A percentile compares a stretch with the other conserved stretches of the same genome.
Evolutionary conservation across 2,797 vertebrate species (phyloP).

Genomic region (Oreochromis mossambicus): DNA sequence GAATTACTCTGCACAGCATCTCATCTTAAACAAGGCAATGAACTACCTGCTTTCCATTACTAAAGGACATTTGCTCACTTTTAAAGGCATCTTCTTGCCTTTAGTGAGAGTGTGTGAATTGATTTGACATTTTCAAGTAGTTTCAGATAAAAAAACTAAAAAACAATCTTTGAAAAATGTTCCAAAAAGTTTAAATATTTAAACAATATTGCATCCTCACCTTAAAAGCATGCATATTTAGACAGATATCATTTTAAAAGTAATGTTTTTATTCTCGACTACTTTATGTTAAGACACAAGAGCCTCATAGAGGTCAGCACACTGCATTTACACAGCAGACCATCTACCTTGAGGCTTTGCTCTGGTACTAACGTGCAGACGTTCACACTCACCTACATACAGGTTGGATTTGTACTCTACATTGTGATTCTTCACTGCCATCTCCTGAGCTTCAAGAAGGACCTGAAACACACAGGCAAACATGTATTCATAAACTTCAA

Average conservation of each 20-base stretch:
- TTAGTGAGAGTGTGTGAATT: background rate
- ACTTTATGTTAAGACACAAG: background rate
- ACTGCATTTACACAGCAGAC: background rate
- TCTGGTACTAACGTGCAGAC: accelerated
- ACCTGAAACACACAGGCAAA: slow-evolving; percentile 68
- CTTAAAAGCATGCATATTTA: background rate
- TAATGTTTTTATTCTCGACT: background rate
- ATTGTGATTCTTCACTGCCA: slow-evolving; percentile 90
- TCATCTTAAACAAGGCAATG: background rate
- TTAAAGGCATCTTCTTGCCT: background rate
- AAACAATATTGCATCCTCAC: background rate
- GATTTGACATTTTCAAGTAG: background rate
- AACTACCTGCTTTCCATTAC: background rate
- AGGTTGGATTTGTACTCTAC: slow-evolving; percentile 97
- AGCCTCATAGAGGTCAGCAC: background rate
- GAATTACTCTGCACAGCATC: background rate
- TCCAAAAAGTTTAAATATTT: background rate
- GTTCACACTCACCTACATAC: slow-evolving; percentile 77
- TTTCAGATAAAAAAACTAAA: background rate
- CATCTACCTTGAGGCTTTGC: background rate
- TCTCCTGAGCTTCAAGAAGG: slow-evolving; percentile 94
- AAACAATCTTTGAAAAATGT: background rate
- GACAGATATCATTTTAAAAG: background rate
- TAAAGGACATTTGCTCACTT: background rate
- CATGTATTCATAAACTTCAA: background rate